Conservation (phyloP, 1,140 invertebrate genomes). For the Bombus affinis region DNA sequence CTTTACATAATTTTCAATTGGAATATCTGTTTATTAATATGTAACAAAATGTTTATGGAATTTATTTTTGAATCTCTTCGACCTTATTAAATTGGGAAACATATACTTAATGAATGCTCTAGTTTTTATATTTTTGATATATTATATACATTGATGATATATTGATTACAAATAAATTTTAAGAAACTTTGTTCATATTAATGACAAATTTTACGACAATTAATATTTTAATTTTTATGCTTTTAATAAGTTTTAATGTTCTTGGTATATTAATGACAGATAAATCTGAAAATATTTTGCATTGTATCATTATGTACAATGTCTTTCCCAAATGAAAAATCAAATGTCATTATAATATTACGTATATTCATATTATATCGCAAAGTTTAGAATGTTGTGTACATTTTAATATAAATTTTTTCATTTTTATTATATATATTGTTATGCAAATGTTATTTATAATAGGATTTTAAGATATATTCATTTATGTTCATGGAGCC, state of each 20-base stretch:
- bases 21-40: not conserved
- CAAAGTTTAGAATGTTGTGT: not conserved
- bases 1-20: not conserved
- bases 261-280: not conserved
- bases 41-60: not conserved
- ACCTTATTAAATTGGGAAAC: not conserved
- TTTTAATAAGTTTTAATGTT: not conserved
- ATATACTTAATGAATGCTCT: not conserved
- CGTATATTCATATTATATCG: not conserved
- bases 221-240: not conserved
- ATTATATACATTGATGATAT: too few species aligned
- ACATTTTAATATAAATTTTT: constrained; percentile 2
- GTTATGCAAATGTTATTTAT: not conserved
- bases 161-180: too few species aligned
- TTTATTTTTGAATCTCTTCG: not conserved
- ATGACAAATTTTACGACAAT: not conserved
- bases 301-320: too few species aligned
- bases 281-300: not conserved
- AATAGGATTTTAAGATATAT: not conserved
- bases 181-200: too few species aligned
- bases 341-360: not conserved
- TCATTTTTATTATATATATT: not conserved
- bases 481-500: not conserved
- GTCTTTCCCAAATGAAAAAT: not conserved
- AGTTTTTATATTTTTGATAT: too few species aligned